Evolutionary conservation across 1,140 invertebrate genomes (phyloP), one percentile per base, ranked within the genome.

Genomic region (Hormaphis cornu): DNA sequence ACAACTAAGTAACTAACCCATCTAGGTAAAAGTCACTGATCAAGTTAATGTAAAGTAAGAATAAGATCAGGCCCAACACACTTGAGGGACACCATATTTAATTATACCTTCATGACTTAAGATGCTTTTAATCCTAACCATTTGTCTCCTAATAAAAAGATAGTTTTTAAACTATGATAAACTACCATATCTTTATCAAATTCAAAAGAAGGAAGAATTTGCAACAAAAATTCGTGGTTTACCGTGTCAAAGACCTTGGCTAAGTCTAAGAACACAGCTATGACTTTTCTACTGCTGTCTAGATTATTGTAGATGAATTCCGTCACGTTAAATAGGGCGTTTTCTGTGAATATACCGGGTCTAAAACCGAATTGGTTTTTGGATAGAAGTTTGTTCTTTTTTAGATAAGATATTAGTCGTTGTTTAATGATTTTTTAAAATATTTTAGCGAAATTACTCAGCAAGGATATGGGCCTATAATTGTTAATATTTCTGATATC

Each of bases 201-300:
- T 42, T 44, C 53, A n/a, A 30, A 40, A 26, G 40, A 24, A 5
- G n/a, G n/a, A 6, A 72, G n/a, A 22, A 70, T 72, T 28, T 42
- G 26, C 5, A 72, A 3, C 24, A 72, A 69, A 44, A 72, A 37
- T 10, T 28, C n/a, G 35, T 70, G 69, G 42, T 72, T 53, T 1
- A 72, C 56, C 16, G 44, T 46, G n/a, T 72, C 69, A 54, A 72
- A 72, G 9, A 69, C 71, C 22, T 70, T 72, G 4, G 24, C 37
- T n/a, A 72, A 20, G 40, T 72, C 71, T 4, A 61, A 63, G 26
- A 70, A 72, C 9, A 72, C 50, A 16, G 53, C 71, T 14, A 63
- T 24, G 22, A 26, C 5, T 16, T 33, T 48, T 16, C 26, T 33
- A 33, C 66, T 35, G 14, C 16, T 16, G 24, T 59, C 46, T 14